Percentiles rank a stretch among this genome's conserved stretches.
These are phyloP conservation scores for Calidris pugnax DNA, from an alignment of 2,113 vertebrate genomes.

Conservation along the genomic window DNA sequence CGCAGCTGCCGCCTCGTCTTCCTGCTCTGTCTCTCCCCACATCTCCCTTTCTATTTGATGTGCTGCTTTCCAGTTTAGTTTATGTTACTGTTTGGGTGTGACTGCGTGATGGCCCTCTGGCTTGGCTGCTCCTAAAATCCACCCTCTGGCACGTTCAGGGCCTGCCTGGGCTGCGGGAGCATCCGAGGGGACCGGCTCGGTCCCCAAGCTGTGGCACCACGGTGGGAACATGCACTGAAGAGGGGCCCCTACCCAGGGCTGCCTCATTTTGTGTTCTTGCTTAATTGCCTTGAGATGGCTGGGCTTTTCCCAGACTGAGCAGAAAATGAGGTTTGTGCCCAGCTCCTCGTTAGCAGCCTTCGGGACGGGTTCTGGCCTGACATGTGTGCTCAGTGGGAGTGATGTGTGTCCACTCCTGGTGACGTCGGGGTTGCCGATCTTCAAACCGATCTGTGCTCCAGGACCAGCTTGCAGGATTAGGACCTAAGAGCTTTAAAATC, in stretches of 20 bases:
- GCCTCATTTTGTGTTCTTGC: background rate
- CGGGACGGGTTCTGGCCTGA: background rate
- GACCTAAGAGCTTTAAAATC: conserved; percentile 47
- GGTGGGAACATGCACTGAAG: rapidly evolving
- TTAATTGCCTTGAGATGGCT: background rate
- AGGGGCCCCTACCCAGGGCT: background rate
- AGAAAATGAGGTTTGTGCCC: background rate
- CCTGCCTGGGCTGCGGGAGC: background rate
- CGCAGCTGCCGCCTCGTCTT: background rate
- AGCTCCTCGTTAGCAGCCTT: background rate
- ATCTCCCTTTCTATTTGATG: background rate
- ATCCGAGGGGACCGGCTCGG: rapidly evolving
- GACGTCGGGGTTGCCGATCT: background rate
- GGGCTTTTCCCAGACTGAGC: background rate
- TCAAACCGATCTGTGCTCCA: background rate
- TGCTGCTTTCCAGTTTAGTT: background rate
- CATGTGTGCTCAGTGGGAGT: background rate
- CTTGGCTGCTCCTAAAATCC: background rate
- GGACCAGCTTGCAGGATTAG: conserved; percentile 52
- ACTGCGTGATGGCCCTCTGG: background rate
- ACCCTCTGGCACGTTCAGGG: rapidly evolving
- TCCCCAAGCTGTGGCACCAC: rapidly evolving
- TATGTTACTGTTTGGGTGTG: background rate
- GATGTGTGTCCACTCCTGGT: background rate
- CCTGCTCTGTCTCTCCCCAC: background rate